A percentile compares a stretch with the other conserved stretches of the same genome.
Evolutionary conservation across 2,797 vertebrate genomes (phyloP).

Genomic region (Typhlichthys subterraneus): DNA sequence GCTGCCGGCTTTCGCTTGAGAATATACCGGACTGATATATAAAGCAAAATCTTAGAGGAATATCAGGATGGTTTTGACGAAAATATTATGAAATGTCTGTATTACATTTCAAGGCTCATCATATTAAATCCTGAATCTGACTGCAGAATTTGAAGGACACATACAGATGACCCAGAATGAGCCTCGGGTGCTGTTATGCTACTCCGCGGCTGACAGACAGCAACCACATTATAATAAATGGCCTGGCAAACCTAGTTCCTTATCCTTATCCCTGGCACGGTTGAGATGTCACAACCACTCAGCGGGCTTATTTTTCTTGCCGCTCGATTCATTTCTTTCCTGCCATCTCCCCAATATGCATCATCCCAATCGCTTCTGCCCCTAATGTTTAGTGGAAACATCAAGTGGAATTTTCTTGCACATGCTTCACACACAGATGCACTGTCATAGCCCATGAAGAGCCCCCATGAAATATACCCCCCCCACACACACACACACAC

Average conservation of each 20-base stretch:
- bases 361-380: conserved; percentile 5
- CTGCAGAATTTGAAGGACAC: conserved; percentile 4
- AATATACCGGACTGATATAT: no score
- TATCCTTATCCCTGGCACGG: conserved; percentile 24
- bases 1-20: no score
- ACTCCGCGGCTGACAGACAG: conserved; percentile 32
- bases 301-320: conserved; percentile 43
- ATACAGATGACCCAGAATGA: conserved; percentile 36
- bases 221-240: conserved; percentile 38
- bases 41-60: no score
- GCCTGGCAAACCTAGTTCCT: conserved; percentile 22
- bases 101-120: background rate
- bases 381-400: conserved; percentile 33
- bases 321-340: background rate
- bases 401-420: conserved; percentile 4
- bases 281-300: conserved; percentile 39
- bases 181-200: conserved; percentile 25
- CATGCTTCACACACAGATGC: background rate
- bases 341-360: background rate
- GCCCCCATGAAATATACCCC: background rate
- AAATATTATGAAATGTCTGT: background rate
- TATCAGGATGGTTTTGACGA: no score
- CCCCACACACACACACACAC: conserved; percentile 4
- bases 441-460: background rate
- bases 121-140: background rate